Evolutionary conservation across 2,888 invertebrate species (phyloP), one percentile per base, ranked within the genome.

Genomic region (Diploptera punctata): DNA sequence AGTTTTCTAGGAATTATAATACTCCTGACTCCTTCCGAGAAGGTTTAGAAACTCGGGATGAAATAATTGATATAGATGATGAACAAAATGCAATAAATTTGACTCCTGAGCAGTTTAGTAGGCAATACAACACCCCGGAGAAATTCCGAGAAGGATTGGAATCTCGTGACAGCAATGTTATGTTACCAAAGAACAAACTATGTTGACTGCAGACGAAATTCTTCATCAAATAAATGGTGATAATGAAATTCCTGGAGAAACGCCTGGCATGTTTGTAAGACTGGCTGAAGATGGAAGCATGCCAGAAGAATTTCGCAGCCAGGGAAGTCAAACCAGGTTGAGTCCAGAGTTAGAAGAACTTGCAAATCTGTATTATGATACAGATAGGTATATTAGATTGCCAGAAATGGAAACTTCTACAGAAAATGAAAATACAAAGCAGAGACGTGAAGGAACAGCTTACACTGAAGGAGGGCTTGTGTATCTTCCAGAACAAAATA

Each of bases 391-490:
- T n/a, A 7, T n/a, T 0, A 47, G 26, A 13, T 7, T 26, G 26
- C 44, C 26, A 9, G 65, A 16, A 13, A 21, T 26, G 0, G 21
- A 38, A 19, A 13, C 1, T 3, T 3, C 13, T 3, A 1, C 16
- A n/a, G 31, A 29, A 3, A 24, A 29, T 2, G 2, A n/a, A 10
- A 1, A 4, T 2, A 13, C 13, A 29, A 57, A 10, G 18, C 29
- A 47, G 26, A 49, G 67, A 49, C 16, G 0, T 19, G 54, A 61
- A 33, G 71, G 68, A 13, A 57, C 85, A 3, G 85, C 88, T 1
- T 90, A 87, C 79, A 88, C 89, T 0, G 90, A 90, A 81, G 89
- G 90, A 2, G 90, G 90, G 1, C 81, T 87, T 29, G 85, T 89
- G 26, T 85, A 85, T 76, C 82, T 86, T 73, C 85, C 84, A 1